Conservation (phyloP, 2,113 vertebrate species). For the Megaptera novaeangliae region DNA sequence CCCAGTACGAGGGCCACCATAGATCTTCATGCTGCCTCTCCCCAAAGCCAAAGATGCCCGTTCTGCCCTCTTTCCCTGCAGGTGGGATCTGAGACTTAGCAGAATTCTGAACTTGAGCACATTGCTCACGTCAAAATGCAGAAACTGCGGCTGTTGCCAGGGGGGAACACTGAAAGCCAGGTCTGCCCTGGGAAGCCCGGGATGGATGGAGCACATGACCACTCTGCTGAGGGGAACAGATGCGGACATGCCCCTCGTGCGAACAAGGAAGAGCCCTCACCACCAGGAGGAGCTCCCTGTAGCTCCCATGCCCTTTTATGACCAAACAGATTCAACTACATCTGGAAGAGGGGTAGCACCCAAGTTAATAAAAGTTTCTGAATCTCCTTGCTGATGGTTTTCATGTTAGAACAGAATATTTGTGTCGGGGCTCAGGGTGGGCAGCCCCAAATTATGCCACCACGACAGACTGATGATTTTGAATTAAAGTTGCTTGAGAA, state of each 20-base stretch:
- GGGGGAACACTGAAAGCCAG: not conserved
- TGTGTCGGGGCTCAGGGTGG: too few relatives aligned
- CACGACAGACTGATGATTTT: too few relatives aligned
- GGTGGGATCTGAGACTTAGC: not conserved
- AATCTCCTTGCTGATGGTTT: not conserved
- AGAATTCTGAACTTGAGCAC: not conserved
- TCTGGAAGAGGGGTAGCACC: not conserved
- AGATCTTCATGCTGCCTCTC: not conserved
- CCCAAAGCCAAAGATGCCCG: not conserved
- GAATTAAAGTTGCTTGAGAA: too few relatives aligned
- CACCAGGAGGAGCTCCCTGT: not conserved
- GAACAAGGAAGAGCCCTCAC: not conserved
- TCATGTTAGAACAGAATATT: not conserved
- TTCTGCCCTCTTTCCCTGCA: too few relatives aligned
- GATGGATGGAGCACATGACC: not conserved
- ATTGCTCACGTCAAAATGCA: not conserved
- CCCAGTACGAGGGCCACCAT: too few relatives aligned
- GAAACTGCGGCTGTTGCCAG: not conserved
- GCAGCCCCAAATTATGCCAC: too few relatives aligned
- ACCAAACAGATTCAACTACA: not conserved
- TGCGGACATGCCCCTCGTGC: not conserved
- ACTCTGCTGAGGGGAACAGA: not conserved
- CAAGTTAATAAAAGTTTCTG: not conserved
- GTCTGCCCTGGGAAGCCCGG: not conserved
- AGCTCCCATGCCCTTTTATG: not conserved